Evolutionary conservation across 1,140 invertebrate species (phyloP).

Genomic region (Lepidurus packardi): DNA sequence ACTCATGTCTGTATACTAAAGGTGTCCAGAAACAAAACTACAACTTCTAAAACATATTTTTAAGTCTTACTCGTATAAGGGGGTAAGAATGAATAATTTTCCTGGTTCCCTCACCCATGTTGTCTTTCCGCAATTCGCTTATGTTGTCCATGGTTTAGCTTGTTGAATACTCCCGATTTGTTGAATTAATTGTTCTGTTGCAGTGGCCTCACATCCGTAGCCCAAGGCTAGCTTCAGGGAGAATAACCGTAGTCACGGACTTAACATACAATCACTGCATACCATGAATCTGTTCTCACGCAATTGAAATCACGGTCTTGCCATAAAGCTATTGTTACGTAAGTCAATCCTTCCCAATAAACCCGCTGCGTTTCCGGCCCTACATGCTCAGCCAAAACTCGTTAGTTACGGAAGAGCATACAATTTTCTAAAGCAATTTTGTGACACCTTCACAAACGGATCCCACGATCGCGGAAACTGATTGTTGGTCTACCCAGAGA

Average conservation of each 20-base stretch:
- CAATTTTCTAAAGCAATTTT: no score
- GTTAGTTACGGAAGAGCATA: no score
- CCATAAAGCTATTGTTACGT: background rate
- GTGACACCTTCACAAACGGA: no score
- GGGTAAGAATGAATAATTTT: conserved; percentile 33
- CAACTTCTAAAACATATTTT: background rate
- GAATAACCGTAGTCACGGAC: background rate
- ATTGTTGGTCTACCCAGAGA: no score
- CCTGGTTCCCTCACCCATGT: background rate
- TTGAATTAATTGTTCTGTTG: background rate
- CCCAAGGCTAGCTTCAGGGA: background rate
- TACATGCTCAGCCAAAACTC: no score
- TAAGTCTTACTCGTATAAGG: conserved; percentile 30
- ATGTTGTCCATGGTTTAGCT: background rate
- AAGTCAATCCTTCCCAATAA: background rate
- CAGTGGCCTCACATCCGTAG: background rate
- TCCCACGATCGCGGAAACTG: no score
- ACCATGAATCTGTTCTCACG: background rate
- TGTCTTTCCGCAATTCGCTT: background rate
- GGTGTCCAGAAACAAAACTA: background rate
- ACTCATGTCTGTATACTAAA: conserved; percentile 48
- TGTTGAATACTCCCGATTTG: background rate
- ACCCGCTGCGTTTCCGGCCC: no score
- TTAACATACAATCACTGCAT: background rate
- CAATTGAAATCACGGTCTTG: background rate